Evolutionary conservation across 2,113 vertebrate genomes (phyloP), one percentile per base, ranked within the genome.

Genomic region (Pseudopodoces humilis): DNA sequence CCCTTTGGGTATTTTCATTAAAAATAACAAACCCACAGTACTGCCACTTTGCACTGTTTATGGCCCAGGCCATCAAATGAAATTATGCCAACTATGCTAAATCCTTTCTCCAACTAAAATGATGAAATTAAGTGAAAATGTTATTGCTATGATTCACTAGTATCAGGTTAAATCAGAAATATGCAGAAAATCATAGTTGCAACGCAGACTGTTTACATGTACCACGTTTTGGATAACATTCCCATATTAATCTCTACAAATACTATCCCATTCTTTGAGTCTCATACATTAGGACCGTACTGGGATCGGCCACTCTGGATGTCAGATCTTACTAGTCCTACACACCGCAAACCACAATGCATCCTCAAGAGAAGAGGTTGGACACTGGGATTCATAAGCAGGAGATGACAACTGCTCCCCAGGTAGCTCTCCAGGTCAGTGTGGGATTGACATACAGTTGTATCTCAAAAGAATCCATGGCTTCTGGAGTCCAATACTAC

Each of bases 311-410:
- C 88, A 25, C 27, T 55, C 41, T 52, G 52, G 35, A 71, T 59
- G 47, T 20, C 60, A 41, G 59, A 58, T n/a, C 44, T 72, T 71
- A 17, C 44, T 17, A 59, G 62, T 37, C 49, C n/a, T 20, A 44
- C 5, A 31, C 0, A 0, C 15, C 68, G 53, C 37, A 65, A 28
- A 43, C 19, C 2, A 1, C 3, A 0, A 14, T 4, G 23, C 47
- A 75, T 30, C 41, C 60, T 65, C 37, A 58, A 78, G 47, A 71
- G 41, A 64, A 43, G 33, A 83, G 41, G 37, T 1, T 67, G 56
- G 43, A 84, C 33, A 71, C 39, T 37, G 27, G 30, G 41, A 75
- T n/a, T 77, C 47, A 49, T 46, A 53, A 46, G 17, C 41, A 72
- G 35, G 18, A 59, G 69, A 37, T 60, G n/a, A 78, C 44, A 87